Base-by-base conservation (phyloP, 2,888 invertebrate species). In the Epistrophe eligans region DNA sequence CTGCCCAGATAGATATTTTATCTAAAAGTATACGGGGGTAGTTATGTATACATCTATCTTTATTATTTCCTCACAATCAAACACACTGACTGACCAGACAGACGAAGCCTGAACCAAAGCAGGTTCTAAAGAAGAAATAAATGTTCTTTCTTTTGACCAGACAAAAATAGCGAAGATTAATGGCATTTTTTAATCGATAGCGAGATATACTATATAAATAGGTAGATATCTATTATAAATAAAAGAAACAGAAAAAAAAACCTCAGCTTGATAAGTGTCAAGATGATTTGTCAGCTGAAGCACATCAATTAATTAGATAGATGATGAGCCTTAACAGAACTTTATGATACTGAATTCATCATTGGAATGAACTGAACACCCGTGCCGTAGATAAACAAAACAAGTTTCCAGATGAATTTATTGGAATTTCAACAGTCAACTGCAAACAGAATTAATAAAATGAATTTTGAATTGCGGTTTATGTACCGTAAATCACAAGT, bases 121-220 rank as follows among this genome's bases (percentile, higher is more conserved):
- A 67, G 81, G 84, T 84, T 84, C 80, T 84, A 24, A 35, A 52
- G 8, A 40, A 32, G 32, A 57, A 64, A 70, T 55, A 45, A 79
- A 66, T 28, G 67, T 72, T 82, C 73, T 72, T 67, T 60, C 67
- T 50, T 52, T 38, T 64, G 77, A 66, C 58, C 67, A 74, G 64
- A 72, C 77, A 72, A 17, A 72, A 66, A 67, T 73, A 85, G 15
- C 62, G 45, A 66, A 72, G 43, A 77, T 72, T 64, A 52, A 64
- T 84, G 70, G 40, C 48, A 70, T 66, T 80, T 73, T 71, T 70
- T 15, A 55, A 48, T 38, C 38, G 40, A 48, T 50, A 48, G 70
- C 58, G 50, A 55, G 40, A 40, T n/a, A 74, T 58, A 45, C 10
- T 24, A 24, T 24, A 24, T 24, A 24, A 24, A 35, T 15, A 67